Percentiles rank a stretch among this genome's conserved stretches.
These are phyloP conservation scores for Boloria selene DNA, from an alignment of 2,888 invertebrate genomes.

Conservation along the genomic window DNA sequence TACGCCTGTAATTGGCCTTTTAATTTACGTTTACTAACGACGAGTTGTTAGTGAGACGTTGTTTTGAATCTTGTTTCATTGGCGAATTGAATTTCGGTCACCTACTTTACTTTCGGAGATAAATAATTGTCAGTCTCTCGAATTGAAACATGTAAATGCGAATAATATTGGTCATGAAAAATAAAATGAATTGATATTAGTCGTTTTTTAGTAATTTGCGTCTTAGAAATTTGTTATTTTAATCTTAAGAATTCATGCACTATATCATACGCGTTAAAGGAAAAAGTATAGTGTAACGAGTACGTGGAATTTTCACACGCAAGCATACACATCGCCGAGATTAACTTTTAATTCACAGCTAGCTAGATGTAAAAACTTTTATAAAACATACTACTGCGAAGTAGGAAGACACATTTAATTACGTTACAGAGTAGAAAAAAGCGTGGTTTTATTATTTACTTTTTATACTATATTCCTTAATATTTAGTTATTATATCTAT, in stretches of 20 bases:
- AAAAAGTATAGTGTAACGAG: constrained; percentile 20
- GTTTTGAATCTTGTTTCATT: constrained; percentile 27
- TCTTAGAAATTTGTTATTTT: no score
- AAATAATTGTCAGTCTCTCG: constrained; percentile 9
- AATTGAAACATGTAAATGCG: neutral
- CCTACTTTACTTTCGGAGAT: constrained; percentile 9
- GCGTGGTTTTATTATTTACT: neutral
- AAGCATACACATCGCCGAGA: constrained; percentile 22
- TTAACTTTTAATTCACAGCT: constrained; percentile 22
- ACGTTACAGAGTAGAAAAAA: neutral
- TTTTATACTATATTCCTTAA: neutral
- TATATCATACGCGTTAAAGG: constrained; percentile 14
- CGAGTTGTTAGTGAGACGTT: constrained; percentile 26
- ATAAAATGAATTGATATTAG: neutral
- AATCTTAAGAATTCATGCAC: constrained; percentile 8
- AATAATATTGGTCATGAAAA: neutral
- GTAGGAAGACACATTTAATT: constrained; percentile 8
- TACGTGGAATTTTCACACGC: constrained; percentile 25
- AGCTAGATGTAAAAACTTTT: constrained; percentile 14
- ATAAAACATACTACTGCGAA: constrained; percentile 2
- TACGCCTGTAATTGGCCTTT: constrained; percentile 24
- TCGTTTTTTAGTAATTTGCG: no score
- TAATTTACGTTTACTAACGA: constrained; percentile 26
- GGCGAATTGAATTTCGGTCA: constrained; percentile 26
- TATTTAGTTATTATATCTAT: no score